Evolutionary conservation across 2,888 invertebrate genomes (phyloP).

Genomic region (Drosophila mimica): DNA sequence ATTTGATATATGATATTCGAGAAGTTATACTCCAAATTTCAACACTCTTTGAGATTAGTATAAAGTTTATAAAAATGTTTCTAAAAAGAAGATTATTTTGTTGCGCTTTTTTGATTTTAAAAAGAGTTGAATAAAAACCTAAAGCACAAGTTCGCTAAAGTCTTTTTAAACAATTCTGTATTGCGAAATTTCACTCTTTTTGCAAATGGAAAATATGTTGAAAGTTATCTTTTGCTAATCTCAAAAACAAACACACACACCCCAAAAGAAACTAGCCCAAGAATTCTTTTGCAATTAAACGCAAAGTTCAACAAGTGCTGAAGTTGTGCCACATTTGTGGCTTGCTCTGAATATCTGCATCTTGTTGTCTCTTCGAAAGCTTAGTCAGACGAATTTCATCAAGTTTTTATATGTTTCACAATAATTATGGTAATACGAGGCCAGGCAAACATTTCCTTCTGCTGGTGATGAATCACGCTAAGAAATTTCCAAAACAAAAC

Average conservation of each 20-base stretch:
- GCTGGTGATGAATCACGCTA: constrained; percentile 44
- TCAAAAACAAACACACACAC: not conserved
- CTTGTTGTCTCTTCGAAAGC: constrained; percentile 10
- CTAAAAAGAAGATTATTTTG: not conserved
- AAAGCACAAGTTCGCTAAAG: not conserved
- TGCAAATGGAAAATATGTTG: not conserved
- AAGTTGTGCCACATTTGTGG: constrained; percentile 26
- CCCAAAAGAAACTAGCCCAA: not conserved
- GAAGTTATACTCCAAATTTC: not conserved
- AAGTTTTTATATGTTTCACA: constrained; percentile 17
- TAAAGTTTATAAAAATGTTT: not conserved
- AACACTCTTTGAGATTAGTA: not conserved
- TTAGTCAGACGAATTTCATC: constrained; percentile 47
- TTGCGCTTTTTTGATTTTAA: not conserved
- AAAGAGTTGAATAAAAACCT: not conserved
- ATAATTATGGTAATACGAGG: constrained; percentile 30
- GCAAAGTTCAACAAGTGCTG: constrained; percentile 13
- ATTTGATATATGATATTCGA: not conserved
- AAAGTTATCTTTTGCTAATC: not conserved
- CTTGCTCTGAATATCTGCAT: constrained; percentile 21
- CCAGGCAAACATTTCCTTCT: constrained; percentile 32
- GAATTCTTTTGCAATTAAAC: constrained; percentile 9
- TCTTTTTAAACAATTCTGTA: not conserved
- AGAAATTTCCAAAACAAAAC: constrained; percentile 20
- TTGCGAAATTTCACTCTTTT: not conserved